A percentile compares a stretch with the other conserved stretches of the same genome.
phyloP scores from a whole-genome alignment of 1,140 invertebrate genomes.

The Bemisia tabaci region DNA sequence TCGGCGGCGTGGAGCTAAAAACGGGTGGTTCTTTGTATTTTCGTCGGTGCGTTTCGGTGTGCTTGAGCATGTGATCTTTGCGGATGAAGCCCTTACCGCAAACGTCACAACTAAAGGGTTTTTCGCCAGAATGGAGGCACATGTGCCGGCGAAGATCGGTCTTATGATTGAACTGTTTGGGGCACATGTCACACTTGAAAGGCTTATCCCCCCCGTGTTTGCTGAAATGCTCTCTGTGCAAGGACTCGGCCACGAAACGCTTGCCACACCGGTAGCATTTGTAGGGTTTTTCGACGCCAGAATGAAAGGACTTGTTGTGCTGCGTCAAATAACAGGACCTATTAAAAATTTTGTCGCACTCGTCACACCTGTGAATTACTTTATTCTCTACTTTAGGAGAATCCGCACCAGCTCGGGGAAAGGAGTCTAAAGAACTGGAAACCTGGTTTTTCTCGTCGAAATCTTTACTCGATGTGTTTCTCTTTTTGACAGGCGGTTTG shows the following conservation, averaged over 20 bases:
- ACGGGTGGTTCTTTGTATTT: neutral
- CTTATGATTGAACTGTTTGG: constrained; percentile 82
- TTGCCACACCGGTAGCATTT: constrained; percentile 75
- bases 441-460: neutral
- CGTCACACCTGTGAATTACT: constrained; percentile 38
- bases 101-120: constrained; percentile 63
- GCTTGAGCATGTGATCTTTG: constrained; percentile 91
- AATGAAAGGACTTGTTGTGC: constrained; percentile 79
- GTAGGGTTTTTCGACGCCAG: constrained; percentile 60
- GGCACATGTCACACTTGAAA: constrained; percentile 74
- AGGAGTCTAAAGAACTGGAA: neutral
- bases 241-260: constrained; percentile 50
- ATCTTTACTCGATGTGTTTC: neutral
- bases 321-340: constrained; percentile 77
- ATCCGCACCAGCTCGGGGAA: neutral
- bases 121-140: constrained; percentile 56
- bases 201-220: constrained; percentile 76
- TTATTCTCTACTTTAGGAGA: neutral
- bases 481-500: neutral
- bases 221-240: constrained; percentile 50
- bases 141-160: constrained; percentile 79
- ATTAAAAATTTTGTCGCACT: constrained; percentile 73
- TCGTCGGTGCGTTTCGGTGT: constrained; percentile 66
- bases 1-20: neutral
- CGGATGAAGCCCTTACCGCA: constrained; percentile 80